Evolutionary conservation across 2,113 vertebrate genomes (phyloP), one percentile per base, ranked within the genome.

Genomic region (Lagopus leucura): DNA sequence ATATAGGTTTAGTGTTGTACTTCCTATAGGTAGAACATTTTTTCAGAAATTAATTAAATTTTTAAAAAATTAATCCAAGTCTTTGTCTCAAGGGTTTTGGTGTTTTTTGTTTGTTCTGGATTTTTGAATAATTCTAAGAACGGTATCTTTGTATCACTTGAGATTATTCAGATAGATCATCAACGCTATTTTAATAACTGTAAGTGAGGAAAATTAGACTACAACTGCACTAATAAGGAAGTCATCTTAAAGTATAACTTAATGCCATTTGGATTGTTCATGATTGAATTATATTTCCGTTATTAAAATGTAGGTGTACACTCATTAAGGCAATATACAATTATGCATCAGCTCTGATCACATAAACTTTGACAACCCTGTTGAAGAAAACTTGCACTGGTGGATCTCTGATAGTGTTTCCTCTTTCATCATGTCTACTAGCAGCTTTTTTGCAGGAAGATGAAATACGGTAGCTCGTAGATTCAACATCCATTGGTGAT

Each of bases 271-370:
- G 92, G 50, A 85, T 84, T 77, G 36, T 22, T 89, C 92, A 86
- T 69, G 90, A 94, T 28, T 90, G 21, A 96, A 95, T 86, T 93
- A 75, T 7, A 86, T 77, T 78, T 85, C 73, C 88, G 82, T 76
- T 95, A 71, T 85, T 85, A 86, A 95, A 97, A 93, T 72, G n/a
- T 57, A 93, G 54, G n/a, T 86, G 19, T 60, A 75, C 50, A 16
- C 7, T 88, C 1, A 0, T 77, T 76, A 71, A 71, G 27, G 24
- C 25, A 78, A 36, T 72, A 69, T 64, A 69, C 30, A 80, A 85
- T 66, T 38, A 38, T 3, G 0, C 18, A 34, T 63, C 52, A 70
- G 8, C 10, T 87, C 74, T 50, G 38, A 55, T 61, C 2, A 0
- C 5, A 8, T 20, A 60, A 64, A 67, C 13, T 58, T 70, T 48